These are phyloP conservation scores for Hydraecia micacea DNA, from an alignment of 2,888 invertebrate genomes.

Conservation along the genomic window DNA sequence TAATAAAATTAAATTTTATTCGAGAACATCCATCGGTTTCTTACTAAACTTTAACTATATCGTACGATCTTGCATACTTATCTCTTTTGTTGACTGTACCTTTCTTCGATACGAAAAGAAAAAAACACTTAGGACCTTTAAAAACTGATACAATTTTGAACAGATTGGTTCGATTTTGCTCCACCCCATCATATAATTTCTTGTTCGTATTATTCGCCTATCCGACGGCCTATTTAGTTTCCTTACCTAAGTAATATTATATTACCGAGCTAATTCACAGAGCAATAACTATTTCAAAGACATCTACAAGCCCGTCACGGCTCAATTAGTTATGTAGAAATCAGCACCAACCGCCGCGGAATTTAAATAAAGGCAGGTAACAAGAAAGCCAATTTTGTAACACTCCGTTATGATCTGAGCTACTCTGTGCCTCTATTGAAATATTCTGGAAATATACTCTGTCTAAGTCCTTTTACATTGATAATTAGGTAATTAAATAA, in stretches of 20 bases:
- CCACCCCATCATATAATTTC: background rate
- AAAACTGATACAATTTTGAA: background rate
- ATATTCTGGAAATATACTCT: conserved; percentile 9
- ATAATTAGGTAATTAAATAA: background rate
- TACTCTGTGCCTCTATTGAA: conserved; percentile 1
- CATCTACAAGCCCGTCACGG: conserved; percentile 67
- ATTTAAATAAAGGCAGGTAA: conserved; percentile 64
- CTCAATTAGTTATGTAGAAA: conserved; percentile 71
- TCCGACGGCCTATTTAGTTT: background rate
- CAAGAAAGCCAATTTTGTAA: conserved; percentile 66
- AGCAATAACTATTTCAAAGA: conserved; percentile 54
- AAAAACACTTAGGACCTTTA: background rate
- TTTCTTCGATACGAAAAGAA: background rate
- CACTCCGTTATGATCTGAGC: conserved; percentile 29
- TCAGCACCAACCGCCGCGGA: conserved; percentile 64
- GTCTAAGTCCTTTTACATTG: background rate
- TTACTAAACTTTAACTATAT: too few relatives aligned
- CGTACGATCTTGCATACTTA: too few relatives aligned
- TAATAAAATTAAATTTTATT: too few relatives aligned
- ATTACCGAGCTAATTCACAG: conserved; percentile 30
- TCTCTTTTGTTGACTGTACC: background rate
- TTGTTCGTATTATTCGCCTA: background rate
- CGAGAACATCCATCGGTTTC: too few relatives aligned
- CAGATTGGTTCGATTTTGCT: background rate
- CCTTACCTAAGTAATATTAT: conserved; percentile 31